Base-by-base conservation (phyloP, 2,113 vertebrate species). In the Xiphias gladius region DNA sequence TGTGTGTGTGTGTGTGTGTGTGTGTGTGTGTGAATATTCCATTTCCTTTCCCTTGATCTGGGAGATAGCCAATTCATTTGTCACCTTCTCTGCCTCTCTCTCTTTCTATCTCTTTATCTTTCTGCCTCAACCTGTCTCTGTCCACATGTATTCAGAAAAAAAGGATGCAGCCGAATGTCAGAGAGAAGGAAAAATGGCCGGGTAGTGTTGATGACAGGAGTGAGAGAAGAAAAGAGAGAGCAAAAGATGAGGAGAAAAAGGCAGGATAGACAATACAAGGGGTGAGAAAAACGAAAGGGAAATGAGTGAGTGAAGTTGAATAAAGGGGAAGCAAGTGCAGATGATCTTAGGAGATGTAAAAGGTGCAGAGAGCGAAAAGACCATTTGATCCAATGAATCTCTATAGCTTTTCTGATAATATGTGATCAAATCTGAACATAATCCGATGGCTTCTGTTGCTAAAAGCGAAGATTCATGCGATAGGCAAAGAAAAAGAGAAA, bases 41-140 rank as follows among this genome's bases (percentile, higher is more conserved):
- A 67, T 87, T 88, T 90, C 66, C 80, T 81, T 62, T 76, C 32
- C 67, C n/a, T 82, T 63, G 62, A 80, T 86, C 67, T 62, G 62
- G 28, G 14, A 59, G 62, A 70, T 76, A 71, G 39, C 20, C 76
- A 79, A 77, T 79, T 87, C 22, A 82, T 82, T 84, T 82, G 57
- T 82, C 73, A 52, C 48, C 62, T 67, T 74, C 43, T 59, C 46
- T 30, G 16, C 52, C 10, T 39, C 63, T 41, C n/a, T 62, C n/a
- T 73, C 48, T 39, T 19, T 46, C 19, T 55, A 28, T 80, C 46
- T 73, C 43, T 77, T 85, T 73, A 55, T 80, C 54, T 58, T 68
- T 50, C 55, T 48, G 48, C 54, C 35, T 79, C 26, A 64, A 80
- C 59, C 43, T 55, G 54, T 79, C 55, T 26, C 35, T 75, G 32